These are phyloP conservation scores for Peromyscus polionotus DNA, from an alignment of 2,113 vertebrate genomes.

Conservation along the genomic window DNA sequence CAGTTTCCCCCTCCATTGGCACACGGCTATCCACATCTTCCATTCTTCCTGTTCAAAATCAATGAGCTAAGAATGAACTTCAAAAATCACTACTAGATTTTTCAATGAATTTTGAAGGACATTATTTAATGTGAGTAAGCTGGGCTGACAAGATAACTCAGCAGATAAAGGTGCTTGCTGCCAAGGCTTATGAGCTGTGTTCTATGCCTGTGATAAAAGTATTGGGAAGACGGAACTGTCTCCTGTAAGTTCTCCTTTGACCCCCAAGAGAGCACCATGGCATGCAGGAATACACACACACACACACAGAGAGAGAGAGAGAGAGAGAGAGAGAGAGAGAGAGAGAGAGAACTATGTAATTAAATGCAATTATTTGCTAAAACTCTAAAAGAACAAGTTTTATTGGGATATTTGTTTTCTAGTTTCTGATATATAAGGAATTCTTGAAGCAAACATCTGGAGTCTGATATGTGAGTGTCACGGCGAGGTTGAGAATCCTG, in stretches of 20 bases:
- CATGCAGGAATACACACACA: neutral
- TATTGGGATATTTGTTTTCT: neutral
- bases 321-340: no score
- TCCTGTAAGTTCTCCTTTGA: neutral
- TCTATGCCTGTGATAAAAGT: no score
- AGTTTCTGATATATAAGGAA: neutral
- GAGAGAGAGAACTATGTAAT: neutral
- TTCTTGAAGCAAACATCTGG: neutral
- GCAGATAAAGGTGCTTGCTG: neutral
- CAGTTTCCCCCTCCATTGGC: fast-evolving
- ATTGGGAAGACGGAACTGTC: neutral
- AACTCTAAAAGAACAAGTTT: neutral
- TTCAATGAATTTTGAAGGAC: neutral
- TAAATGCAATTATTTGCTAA: neutral
- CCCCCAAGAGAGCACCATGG: neutral
- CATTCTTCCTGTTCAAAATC: neutral
- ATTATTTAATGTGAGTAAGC: neutral
- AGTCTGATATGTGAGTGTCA: neutral
- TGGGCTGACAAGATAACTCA: neutral
- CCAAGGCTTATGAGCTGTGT: neutral
- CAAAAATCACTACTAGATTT: neutral
- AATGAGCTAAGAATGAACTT: neutral
- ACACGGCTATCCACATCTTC: neutral
- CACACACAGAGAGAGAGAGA: neutral
- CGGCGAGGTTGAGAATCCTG: neutral